These are phyloP conservation scores for Propithecus deckenii DNA, from an alignment of 2,797 vertebrate genomes.

Conservation along the genomic window DNA sequence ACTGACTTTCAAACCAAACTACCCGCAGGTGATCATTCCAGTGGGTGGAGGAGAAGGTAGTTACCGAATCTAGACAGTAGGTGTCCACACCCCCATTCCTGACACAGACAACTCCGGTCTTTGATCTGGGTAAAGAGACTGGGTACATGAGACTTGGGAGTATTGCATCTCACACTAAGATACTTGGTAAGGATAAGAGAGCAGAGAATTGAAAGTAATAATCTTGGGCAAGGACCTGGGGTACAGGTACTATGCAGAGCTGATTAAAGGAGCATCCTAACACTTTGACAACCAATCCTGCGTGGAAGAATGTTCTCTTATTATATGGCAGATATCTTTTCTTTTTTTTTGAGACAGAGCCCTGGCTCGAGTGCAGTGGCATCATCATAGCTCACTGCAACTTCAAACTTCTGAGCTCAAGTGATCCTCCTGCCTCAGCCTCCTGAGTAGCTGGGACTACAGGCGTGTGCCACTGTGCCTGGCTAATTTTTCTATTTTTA, in stretches of 20 bases:
- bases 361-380: too few relatives aligned
- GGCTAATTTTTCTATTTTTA: too few relatives aligned
- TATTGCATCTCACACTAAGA: background rate
- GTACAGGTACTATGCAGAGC: too few relatives aligned
- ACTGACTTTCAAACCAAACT: background rate
- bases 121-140: background rate
- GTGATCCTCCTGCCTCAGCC: too few relatives aligned
- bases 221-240: background rate
- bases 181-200: background rate
- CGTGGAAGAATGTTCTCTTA: background rate
- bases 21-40: background rate
- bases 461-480: too few relatives aligned
- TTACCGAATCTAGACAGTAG: background rate
- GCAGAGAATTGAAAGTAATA: background rate
- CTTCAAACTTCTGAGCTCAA: too few relatives aligned
- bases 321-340: background rate
- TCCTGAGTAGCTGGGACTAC: too few relatives aligned
- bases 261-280: background rate
- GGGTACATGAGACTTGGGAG: accelerated
- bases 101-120: background rate
- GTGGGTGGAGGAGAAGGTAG: accelerated
- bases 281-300: background rate
- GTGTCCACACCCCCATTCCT: accelerated
- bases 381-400: too few relatives aligned
- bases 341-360: too few relatives aligned